These are phyloP conservation scores for Meda fulgida DNA, from an alignment of 2,797 vertebrate species.

Conservation along the genomic window DNA sequence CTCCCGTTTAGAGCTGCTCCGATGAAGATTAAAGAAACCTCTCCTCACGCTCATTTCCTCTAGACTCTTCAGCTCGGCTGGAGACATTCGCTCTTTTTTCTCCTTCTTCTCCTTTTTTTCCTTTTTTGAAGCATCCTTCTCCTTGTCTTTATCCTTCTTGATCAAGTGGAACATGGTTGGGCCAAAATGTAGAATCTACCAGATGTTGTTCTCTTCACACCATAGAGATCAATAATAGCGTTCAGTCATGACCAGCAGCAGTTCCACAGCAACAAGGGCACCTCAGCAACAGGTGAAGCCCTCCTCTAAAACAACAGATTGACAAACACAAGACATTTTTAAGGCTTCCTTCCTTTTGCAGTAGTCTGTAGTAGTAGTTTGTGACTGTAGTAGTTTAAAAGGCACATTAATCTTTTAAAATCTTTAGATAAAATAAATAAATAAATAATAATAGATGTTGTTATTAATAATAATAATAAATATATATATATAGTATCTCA, in stretches of 20 bases:
- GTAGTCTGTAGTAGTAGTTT: neutral
- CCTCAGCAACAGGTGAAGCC: neutral
- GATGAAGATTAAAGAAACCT: constrained; percentile 92
- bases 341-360: neutral
- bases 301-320: constrained; percentile 7
- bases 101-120: constrained; percentile 80
- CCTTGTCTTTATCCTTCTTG: constrained; percentile 80
- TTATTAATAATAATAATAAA: too few species aligned
- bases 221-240: constrained; percentile 33
- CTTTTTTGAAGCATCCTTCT: constrained; percentile 73
- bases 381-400: neutral
- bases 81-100: constrained; percentile 81
- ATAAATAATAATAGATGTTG: too few species aligned
- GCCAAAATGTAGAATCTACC: constrained; percentile 3
- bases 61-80: constrained; percentile 78
- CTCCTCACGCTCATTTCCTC: constrained; percentile 95
- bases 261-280: constrained; percentile 19
- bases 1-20: constrained; percentile 87
- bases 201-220: constrained; percentile 15
- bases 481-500: too few species aligned
- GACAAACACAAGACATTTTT: constrained; percentile 15
- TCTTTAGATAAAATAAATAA: too few species aligned
- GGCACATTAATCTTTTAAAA: neutral
- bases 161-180: constrained; percentile 79
- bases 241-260: constrained; percentile 32